Conservation (phyloP, 2,113 vertebrate species). For the Eidolon helvum region DNA sequence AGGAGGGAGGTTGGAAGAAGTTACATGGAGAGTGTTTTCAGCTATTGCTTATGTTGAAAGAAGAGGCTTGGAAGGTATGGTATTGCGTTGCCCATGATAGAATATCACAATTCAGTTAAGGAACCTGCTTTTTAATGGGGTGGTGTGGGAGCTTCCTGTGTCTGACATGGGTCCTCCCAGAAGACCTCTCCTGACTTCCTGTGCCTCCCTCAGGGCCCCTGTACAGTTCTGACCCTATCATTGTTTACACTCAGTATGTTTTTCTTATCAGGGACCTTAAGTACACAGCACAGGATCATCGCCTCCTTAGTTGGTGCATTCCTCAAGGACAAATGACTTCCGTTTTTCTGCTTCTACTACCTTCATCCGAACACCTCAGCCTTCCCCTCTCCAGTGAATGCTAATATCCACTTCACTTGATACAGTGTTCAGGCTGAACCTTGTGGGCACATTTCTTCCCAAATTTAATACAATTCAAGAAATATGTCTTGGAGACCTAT, state of each 20-base stretch:
- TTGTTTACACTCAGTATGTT: background rate
- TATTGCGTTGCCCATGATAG: background rate
- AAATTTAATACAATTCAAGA: background rate
- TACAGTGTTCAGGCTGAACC: background rate
- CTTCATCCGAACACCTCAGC: background rate
- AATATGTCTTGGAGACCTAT: background rate
- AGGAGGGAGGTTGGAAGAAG: background rate
- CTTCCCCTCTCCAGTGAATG: background rate
- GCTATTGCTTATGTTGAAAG: background rate
- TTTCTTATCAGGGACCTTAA: background rate
- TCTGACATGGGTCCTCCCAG: background rate
- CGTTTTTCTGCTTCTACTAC: background rate
- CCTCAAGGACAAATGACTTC: background rate
- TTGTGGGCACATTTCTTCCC: background rate
- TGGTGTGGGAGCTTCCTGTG: fast-evolving
- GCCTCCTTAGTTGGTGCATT: background rate
- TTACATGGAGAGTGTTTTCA: background rate
- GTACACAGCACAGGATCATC: fast-evolving
- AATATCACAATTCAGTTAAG: background rate
- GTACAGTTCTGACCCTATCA: too few relatives aligned
- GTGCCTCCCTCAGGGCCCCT: too few relatives aligned
- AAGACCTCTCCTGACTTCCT: background rate
- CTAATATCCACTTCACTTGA: background rate
- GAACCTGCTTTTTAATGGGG: background rate
- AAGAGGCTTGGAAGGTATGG: background rate